Percentiles rank a stretch among this genome's conserved stretches.
These are phyloP conservation scores for Syngnathus acus DNA, from an alignment of 2,797 vertebrate species.

Conservation along the genomic window DNA sequence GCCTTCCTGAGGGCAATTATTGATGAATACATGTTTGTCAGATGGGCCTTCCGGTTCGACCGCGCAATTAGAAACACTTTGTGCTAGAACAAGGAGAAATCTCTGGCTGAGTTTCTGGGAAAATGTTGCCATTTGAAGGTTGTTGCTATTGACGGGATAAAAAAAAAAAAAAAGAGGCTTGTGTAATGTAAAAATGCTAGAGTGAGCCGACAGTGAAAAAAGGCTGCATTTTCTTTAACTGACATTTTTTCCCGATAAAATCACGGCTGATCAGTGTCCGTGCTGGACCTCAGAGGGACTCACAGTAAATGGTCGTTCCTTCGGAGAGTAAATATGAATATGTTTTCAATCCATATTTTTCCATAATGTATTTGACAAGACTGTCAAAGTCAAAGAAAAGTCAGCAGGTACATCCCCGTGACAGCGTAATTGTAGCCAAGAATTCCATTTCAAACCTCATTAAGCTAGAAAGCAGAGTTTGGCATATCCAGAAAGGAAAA, in stretches of 20 bases:
- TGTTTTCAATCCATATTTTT: background rate
- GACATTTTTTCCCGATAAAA: too few relatives aligned
- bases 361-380: background rate
- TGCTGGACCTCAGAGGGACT: too few relatives aligned
- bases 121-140: conserved; percentile 70
- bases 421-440: conserved; percentile 63
- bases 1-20: conserved; percentile 53
- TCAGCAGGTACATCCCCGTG: conserved; percentile 53
- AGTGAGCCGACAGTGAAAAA: conserved; percentile 4
- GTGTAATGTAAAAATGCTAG: conserved; percentile 15
- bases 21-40: conserved; percentile 71
- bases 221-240: too few relatives aligned
- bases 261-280: too few relatives aligned
- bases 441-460: conserved; percentile 74
- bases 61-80: conserved; percentile 69
- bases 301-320: background rate
- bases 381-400: conserved; percentile 2
- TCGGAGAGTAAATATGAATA: background rate
- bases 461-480: conserved; percentile 68
- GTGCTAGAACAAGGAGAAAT: conserved; percentile 60
- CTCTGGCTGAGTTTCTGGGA: conserved; percentile 54
- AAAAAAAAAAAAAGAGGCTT: conserved; percentile 7
- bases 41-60: conserved; percentile 61
- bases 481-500: conserved; percentile 52
- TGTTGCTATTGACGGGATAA: conserved; percentile 24